Base-by-base conservation (phyloP, 1,140 invertebrate species). In the Archivesica marissinica region DNA sequence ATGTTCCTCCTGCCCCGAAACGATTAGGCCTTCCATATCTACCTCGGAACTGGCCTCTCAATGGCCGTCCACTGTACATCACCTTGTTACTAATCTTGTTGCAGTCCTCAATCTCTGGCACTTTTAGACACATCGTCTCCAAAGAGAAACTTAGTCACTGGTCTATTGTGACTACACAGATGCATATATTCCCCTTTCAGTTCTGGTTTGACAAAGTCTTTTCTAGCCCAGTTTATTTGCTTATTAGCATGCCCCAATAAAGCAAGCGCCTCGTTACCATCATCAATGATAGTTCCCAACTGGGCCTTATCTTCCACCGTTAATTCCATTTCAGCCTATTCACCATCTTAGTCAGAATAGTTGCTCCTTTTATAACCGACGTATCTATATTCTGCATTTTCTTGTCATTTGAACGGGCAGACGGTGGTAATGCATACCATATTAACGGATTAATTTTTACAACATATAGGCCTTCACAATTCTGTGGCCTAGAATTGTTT, bases 101-200 rank as follows among this genome's bases (percentile, higher is more conserved):
- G 44, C 41, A 81, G 54, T 81, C 70, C 38, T 82, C 72, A 38
- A 81, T 76, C 41, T 87, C 64, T 76, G 0, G 77, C 84, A 13
- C 64, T 35, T 61, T 86, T 80, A 9, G 72, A 76, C 2, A 86
- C 76, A 61, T 86, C 77, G 44, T 86, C 78, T n/a, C 68, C 85
- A 81, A 86, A 86, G 33, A 81, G 30, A 25, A 13, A 75, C n/a
- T n/a, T 17, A 17, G 68, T 81, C 30, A 77, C 74, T 6, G 68
- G 38, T 13, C 25, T 39, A 44, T 9, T 28, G 7, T 81, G 77
- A 59, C 25, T 39, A 76, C 68, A 81, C 13, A 76, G 28, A 54
- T 84, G 81, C 2, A 15, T 23, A 39, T 84, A 84, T 39, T 84
- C 68, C 7, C 17, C 38, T 47, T 41, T 0, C 28, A 81, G 17